These are phyloP conservation scores for Anoplopoma fimbria DNA, from an alignment of 2,113 vertebrate genomes.

Conservation along the genomic window DNA sequence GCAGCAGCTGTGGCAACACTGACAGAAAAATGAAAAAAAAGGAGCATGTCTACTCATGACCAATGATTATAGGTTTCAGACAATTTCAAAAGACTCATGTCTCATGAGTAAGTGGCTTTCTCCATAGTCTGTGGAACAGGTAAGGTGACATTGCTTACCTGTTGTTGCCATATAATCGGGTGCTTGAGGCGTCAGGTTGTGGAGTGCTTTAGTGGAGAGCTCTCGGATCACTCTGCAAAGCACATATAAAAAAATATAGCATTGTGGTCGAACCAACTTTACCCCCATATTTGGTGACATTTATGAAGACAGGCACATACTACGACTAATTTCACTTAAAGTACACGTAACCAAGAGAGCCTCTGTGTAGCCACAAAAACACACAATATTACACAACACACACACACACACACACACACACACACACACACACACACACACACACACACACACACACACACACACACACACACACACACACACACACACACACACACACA, in stretches of 20 bases:
- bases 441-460: background rate
- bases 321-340: background rate
- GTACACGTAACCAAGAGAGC: background rate
- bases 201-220: constrained; percentile 89
- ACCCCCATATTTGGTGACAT: background rate
- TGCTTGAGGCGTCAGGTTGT: constrained; percentile 88
- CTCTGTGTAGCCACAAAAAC: too few species aligned
- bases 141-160: constrained; percentile 83
- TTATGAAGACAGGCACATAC: background rate
- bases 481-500: background rate
- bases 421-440: too few species aligned
- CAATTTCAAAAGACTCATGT: background rate
- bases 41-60: background rate
- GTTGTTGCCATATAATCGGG: constrained; percentile 87
- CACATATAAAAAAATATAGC: background rate
- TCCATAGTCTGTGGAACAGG: constrained; percentile 36
- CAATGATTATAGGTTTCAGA: background rate
- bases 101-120: background rate
- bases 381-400: too few species aligned
- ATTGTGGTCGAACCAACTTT: background rate
- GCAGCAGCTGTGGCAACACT: constrained; percentile 91
- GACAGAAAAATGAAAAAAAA: constrained; percentile 43
- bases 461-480: background rate
- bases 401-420: background rate
- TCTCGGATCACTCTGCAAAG: constrained; percentile 89